Percentiles rank a stretch among this genome's conserved stretches.
Evolutionary conservation across 2,888 invertebrate species (phyloP).

Genomic region (Troides aeacus): DNA sequence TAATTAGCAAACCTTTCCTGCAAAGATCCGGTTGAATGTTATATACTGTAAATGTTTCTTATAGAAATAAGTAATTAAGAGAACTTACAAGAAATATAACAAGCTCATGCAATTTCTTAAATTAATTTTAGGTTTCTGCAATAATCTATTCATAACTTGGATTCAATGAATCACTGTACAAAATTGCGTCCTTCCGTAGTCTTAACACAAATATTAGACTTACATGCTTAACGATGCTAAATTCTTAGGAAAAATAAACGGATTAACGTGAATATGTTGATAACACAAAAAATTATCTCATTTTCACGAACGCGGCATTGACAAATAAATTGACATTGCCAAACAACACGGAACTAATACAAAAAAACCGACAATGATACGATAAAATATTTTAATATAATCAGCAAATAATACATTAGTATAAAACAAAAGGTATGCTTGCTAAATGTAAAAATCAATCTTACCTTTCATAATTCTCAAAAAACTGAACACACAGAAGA

Average conservation of each 20-base stretch:
- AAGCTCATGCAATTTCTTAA: too few relatives aligned
- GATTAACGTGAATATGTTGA: constrained; percentile 16
- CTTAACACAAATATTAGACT: constrained; percentile 18
- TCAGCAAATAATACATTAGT: neutral
- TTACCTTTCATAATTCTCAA: constrained; percentile 88
- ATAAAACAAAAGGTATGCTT: too few relatives aligned
- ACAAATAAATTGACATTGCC: constrained; percentile 9
- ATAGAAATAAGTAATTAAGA: neutral
- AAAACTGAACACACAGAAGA: constrained; percentile 87
- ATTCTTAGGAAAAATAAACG: constrained; percentile 10
- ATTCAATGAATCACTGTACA: neutral
- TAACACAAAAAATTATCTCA: constrained; percentile 11
- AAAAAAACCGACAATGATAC: neutral
- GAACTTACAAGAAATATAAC: too few relatives aligned
- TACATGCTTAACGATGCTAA: constrained; percentile 21
- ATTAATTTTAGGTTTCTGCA: neutral
- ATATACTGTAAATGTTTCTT: neutral
- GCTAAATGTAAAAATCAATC: constrained; percentile 34
- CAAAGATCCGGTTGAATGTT: neutral
- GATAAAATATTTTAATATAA: neutral
- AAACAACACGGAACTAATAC: constrained; percentile 7
- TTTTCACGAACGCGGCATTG: constrained; percentile 23
- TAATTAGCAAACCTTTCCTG: neutral
- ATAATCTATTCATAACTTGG: neutral
- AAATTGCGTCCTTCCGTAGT: neutral